Evolutionary conservation across 2,888 invertebrate species (phyloP), one percentile per base, ranked within the genome.

Genomic region (Teinopalpus imperialis): DNA sequence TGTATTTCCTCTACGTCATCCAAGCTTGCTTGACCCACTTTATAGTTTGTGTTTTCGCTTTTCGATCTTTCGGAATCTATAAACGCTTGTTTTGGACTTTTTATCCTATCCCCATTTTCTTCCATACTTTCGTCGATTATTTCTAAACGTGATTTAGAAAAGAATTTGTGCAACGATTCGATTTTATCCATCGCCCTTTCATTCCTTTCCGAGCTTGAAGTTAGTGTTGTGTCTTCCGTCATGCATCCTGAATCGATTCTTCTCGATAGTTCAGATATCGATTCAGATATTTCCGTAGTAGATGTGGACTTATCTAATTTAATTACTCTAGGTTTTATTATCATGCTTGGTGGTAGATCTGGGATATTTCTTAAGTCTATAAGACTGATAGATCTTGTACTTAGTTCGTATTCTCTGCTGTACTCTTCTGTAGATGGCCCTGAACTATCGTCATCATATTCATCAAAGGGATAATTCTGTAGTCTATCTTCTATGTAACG

Each of bases 81-180:
- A 6, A 50, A 37, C 0, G 39, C 29, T 2, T 49, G 44, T 24
- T 63, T 69, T 0, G 70, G 69, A 51, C 61, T 67, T 43, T 58
- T 70, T 0, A 63, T 39, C 48, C 61, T 78, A 5, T 73, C 73
- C 1, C 59, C 66, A n/a, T 73, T 67, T 8, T 83, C 86, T 48
- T 89, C 89, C 20, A 73, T 51, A 30, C 66, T 79, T 44, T 89
- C 89, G 34, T 88, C 85, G 7, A 89, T 89, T 4, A 89, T 89
- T 54, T 87, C 89, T 12, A 89, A 58, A 29, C 89, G 67, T 0
- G 88, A 87, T 50, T 73, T 78, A 0, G 86, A 88, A 46, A 87
- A 87, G 63, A 88, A 88, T 51, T 75, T 80, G 41, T 82, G 78
- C 27, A 87, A 50, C 0, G 85, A 83, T 51, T 89, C 89, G 1